Base-by-base conservation (phyloP, 2,797 vertebrate species). In the Cossypha dichroa region DNA sequence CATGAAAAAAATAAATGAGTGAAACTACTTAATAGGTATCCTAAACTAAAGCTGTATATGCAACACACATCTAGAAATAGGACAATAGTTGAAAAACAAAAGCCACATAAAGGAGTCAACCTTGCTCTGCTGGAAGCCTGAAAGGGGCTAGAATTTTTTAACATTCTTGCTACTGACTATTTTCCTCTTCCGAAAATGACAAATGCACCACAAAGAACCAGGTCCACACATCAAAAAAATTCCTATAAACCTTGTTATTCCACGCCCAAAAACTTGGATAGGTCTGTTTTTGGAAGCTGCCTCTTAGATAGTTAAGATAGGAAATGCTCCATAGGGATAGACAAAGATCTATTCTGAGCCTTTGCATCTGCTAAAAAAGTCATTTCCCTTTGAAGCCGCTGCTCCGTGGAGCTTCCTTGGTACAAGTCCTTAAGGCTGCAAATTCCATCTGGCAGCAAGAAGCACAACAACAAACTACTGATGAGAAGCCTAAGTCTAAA, bases 321-420 rank as follows among this genome's bases (percentile, higher is more conserved):
- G 36, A 97, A 90, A 62, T 5, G 34, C 41, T 95, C 76, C 38
- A 36, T 4, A 20, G 75, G 72, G 66, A 95, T 46, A 68, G 41
- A 58, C 17, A 60, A 82, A 82, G 68, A 94, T 89, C 81, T 93
- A 46, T 92, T 97, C 73, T 85, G 74, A 97, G 91, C 28, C 20
- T 36, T 23, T 77, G 58, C 33, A 91, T 94, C 68, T 96, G 87
- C 59, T 95, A 34, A 67, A 85, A 94, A 95, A 60, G 36, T 58
- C 1, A 2, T 59, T 96, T 95, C 48, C 36, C 94, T 94, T 77
- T 17, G 2, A 96, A 96, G 55, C 49, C 94, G 23, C 54, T 94
- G 80, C 68, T 97, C 26, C 69, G 25, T 52, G 54, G 48, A 90
- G n/a, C 46, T 90, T 94, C 89, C 94, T 93, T 88, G 70, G 48